A percentile compares a stretch with the other conserved stretches of the same genome.
phyloP scores from a whole-genome alignment of 2,888 invertebrate species.

The Portevinia maculata region DNA sequence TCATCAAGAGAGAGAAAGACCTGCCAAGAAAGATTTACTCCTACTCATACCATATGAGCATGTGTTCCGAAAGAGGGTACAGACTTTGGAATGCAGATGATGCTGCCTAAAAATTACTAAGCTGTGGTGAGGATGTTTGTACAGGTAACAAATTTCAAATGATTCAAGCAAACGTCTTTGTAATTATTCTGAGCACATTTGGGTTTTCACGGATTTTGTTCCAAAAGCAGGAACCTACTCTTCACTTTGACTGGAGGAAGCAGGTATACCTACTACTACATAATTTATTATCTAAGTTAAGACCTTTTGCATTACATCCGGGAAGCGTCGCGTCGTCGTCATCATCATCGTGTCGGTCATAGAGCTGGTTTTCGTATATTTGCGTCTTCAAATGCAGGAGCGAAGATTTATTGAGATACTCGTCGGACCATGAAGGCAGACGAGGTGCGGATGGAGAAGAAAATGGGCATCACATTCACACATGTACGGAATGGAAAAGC shows the following conservation, averaged over 20 bases:
- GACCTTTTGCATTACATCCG: constrained; percentile 54
- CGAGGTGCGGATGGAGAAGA: background rate
- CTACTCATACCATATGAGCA: background rate
- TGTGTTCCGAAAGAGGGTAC: background rate
- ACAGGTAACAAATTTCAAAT: constrained; percentile 50
- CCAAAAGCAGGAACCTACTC: constrained; percentile 10
- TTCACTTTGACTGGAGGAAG: constrained; percentile 32
- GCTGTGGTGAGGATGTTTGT: constrained; percentile 25
- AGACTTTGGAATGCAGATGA: constrained; percentile 23
- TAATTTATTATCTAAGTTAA: constrained; percentile 67
- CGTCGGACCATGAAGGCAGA: constrained; percentile 13
- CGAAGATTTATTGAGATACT: constrained; percentile 60
- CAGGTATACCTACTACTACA: constrained; percentile 33
- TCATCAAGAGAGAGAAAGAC: constrained; percentile 8
- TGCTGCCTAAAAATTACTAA: constrained; percentile 37
- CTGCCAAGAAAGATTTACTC: constrained; percentile 1
- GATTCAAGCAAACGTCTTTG: constrained; percentile 55
- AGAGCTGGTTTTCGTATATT: constrained; percentile 43
- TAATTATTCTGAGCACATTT: constrained; percentile 62
- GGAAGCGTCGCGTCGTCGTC: constrained; percentile 30
- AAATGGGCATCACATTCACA: constrained; percentile 20
- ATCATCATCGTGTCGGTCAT: constrained; percentile 20
- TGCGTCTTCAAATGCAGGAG: constrained; percentile 48
- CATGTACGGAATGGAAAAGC: constrained; percentile 2
- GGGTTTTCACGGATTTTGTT: constrained; percentile 55